Percentiles rank a stretch among this genome's conserved stretches.
Evolutionary conservation across 2,888 invertebrate genomes (phyloP).

Genomic region (Andrena bicolor): DNA sequence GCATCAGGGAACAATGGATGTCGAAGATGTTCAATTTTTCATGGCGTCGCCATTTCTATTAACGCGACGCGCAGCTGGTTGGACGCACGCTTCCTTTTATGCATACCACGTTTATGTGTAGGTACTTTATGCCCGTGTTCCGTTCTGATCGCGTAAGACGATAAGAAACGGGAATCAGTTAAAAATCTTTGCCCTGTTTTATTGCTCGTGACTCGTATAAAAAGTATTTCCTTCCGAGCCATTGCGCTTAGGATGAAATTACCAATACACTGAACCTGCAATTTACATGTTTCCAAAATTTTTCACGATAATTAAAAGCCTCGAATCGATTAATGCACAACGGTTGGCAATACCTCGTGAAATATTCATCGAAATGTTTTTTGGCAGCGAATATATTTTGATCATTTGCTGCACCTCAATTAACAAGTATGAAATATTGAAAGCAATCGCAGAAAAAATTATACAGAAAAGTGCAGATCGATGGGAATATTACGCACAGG

Average conservation of each 20-base stretch:
- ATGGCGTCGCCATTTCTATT: constrained; percentile 63
- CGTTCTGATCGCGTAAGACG: neutral
- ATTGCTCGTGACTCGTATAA: neutral
- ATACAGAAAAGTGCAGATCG: neutral
- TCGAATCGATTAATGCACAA: neutral
- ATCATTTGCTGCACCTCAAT: neutral
- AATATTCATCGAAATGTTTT: constrained; percentile 6
- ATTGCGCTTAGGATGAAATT: neutral
- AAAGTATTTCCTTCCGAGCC: too few species aligned
- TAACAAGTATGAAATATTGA: constrained; percentile 10
- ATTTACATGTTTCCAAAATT: neutral
- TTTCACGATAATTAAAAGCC: constrained; percentile 1
- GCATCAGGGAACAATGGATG: constrained; percentile 67
- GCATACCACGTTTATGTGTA: constrained; percentile 54
- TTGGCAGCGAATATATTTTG: neutral
- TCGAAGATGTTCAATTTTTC: constrained; percentile 75
- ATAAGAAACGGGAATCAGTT: neutral
- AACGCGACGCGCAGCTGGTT: constrained; percentile 42
- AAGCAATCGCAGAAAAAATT: neutral
- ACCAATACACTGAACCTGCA: neutral
- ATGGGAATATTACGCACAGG: constrained; percentile 16
- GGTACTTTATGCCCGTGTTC: constrained; percentile 12
- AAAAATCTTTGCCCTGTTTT: neutral
- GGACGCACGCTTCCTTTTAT: constrained; percentile 46
- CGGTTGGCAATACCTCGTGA: neutral